phyloP scores from a whole-genome alignment of 2,797 vertebrate genomes.

The Parauchenoglanis punctatus region DNA sequence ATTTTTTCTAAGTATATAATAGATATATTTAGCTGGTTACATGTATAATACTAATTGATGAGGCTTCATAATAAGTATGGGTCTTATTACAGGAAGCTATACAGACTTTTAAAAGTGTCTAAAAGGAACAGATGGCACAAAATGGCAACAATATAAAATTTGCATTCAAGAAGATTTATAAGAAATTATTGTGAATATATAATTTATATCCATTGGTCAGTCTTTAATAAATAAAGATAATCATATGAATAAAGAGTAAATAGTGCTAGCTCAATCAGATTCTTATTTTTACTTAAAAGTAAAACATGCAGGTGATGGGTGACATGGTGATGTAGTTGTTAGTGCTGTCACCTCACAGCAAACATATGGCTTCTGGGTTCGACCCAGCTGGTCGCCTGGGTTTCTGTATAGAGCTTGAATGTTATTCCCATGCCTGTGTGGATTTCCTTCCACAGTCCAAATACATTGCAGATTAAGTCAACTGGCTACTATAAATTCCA shows the following conservation, averaged over 20 bases:
- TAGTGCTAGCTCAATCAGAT: neutral
- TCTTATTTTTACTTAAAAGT: neutral
- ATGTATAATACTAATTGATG: neutral
- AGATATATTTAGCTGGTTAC: neutral
- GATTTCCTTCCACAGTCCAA: no score
- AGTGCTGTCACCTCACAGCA: no score
- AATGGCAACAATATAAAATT: neutral
- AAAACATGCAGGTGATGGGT: no score
- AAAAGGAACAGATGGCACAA: neutral
- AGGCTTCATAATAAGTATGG: neutral
- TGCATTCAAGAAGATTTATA: neutral
- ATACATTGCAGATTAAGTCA: no score
- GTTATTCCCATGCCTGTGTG: no score
- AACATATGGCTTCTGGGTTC: no score
- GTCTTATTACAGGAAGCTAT: no score
- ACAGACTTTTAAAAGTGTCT: neutral
- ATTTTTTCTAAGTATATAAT: neutral
- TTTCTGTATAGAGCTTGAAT: no score
- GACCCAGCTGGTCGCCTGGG: no score
- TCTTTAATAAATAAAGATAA: neutral
- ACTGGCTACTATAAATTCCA: no score
- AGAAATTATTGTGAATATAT: neutral
- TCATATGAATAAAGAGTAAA: neutral
- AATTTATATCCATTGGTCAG: neutral
- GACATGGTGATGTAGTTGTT: no score